These are phyloP conservation scores for Eudyptes chrysolophus DNA, from an alignment of 2,113 vertebrate genomes.

Conservation along the genomic window DNA sequence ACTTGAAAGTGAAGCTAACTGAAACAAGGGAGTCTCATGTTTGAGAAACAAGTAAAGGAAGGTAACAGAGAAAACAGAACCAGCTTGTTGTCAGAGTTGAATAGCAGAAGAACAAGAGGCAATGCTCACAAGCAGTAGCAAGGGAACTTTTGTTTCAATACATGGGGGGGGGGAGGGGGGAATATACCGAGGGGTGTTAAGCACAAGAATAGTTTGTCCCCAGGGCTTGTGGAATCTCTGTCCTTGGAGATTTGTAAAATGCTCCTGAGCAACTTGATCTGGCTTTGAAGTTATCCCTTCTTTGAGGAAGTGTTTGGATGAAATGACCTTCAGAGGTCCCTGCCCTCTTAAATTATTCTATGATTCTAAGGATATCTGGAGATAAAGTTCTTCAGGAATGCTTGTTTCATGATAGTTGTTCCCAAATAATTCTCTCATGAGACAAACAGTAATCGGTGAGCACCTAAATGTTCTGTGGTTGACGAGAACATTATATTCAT, in stretches of 20 bases:
- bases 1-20: not conserved
- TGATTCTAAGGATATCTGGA: not conserved
- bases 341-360: not conserved
- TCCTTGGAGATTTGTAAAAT: not conserved
- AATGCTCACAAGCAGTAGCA: not conserved
- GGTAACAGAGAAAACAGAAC: not conserved
- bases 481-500: not conserved
- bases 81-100: not conserved
- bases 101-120: not conserved
- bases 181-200: not conserved
- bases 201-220: not conserved
- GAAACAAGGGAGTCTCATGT: not conserved
- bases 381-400: not conserved
- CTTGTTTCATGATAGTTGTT: not conserved
- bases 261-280: not conserved
- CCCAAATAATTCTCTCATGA: not conserved
- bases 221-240: not conserved
- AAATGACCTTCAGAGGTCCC: not conserved
- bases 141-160: not conserved
- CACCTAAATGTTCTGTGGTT: not conserved
- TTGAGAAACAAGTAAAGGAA: not conserved
- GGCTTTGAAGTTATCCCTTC: not conserved
- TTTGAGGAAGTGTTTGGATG: not conserved
- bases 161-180: fast-evolving
- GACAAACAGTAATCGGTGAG: not conserved